Evolutionary conservation across 2,113 vertebrate species (phyloP).

Genomic region (Malurus elegans): DNA sequence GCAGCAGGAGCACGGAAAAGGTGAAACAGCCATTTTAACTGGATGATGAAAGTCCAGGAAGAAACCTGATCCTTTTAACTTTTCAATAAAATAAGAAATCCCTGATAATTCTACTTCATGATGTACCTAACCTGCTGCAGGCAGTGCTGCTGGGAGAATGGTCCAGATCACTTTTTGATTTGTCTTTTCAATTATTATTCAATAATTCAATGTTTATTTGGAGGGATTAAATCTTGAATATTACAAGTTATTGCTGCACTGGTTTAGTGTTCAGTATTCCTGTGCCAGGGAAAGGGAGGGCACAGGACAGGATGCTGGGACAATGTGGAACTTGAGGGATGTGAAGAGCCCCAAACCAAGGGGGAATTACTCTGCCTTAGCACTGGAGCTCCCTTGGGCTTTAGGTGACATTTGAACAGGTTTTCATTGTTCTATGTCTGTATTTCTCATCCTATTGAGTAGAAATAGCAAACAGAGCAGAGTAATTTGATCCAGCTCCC

Average conservation of each 20-base stretch:
- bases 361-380: background rate
- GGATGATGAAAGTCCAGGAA: background rate
- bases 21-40: background rate
- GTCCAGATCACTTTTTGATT: background rate
- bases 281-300: background rate
- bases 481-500: background rate
- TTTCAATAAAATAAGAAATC: background rate
- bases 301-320: background rate
- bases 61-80: background rate
- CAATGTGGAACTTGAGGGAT: background rate
- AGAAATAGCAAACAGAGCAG: background rate
- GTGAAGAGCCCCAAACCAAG: background rate
- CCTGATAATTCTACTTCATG: background rate
- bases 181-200: background rate
- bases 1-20: background rate
- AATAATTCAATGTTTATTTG: background rate
- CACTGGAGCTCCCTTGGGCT: background rate
- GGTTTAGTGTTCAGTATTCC: background rate
- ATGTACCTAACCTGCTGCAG: background rate
- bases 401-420: background rate
- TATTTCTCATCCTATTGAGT: background rate
- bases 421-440: background rate
- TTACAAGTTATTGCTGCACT: background rate
- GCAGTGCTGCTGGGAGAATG: background rate
- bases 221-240: background rate